Evolutionary conservation across 2,888 invertebrate species (phyloP).

Genomic region (Congeria kusceri): DNA sequence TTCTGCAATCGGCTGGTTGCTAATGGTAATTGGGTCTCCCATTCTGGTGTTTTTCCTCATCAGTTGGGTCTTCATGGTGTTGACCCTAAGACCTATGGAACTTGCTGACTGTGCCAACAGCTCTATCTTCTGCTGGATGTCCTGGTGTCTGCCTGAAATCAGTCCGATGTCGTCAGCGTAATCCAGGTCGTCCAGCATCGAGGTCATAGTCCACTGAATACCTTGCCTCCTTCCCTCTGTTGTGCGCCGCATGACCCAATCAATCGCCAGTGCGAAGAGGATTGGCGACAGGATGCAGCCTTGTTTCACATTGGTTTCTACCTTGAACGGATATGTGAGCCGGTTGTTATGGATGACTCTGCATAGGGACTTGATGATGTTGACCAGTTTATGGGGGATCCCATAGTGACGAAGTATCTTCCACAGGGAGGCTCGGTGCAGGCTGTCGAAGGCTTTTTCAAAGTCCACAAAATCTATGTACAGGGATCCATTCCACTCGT

Average conservation of each 20-base stretch:
- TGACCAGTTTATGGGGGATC: conserved; percentile 34
- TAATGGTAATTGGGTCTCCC: too few relatives aligned
- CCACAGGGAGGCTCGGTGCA: conserved; percentile 11
- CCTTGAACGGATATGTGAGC: conserved; percentile 6
- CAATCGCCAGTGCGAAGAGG: conserved; percentile 10
- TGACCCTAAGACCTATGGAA: too few relatives aligned
- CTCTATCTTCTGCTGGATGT: too few relatives aligned
- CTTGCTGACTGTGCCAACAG: too few relatives aligned
- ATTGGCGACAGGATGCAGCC: conserved; percentile 8
- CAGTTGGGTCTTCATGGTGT: too few relatives aligned
- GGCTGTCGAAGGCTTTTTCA: conserved; percentile 23
- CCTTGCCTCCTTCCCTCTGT: neutral
- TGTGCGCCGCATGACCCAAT: conserved; percentile 13
- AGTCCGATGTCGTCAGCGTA: too few relatives aligned
- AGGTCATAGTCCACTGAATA: too few relatives aligned
- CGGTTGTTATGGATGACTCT: conserved; percentile 11
- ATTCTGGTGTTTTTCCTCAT: too few relatives aligned
- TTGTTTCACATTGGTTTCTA: conserved; percentile 8
- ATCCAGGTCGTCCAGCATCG: neutral
- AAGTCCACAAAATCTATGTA: conserved; percentile 37
- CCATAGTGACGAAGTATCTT: conserved; percentile 26
- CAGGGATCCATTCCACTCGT: conserved; percentile 18
- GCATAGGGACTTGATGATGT: conserved; percentile 8
- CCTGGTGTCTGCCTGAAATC: too few relatives aligned
- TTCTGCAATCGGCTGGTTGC: too few relatives aligned